Evolutionary conservation across 2,113 vertebrate genomes (phyloP).

Genomic region (Corvus moneduloides): DNA sequence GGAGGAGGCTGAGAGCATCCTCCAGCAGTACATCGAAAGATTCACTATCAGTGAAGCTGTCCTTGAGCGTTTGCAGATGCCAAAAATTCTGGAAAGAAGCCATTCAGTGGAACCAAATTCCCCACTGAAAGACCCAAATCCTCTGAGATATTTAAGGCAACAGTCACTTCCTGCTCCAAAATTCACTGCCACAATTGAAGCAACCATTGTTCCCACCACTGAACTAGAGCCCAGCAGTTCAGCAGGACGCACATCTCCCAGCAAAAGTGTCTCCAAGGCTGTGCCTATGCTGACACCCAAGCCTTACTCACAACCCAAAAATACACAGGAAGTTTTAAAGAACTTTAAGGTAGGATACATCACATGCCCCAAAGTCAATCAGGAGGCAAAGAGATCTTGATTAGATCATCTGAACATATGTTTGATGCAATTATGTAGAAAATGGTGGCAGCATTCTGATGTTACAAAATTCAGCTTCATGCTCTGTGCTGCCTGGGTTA

Average conservation of each 20-base stretch:
- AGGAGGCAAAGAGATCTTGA: not conserved
- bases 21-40: constrained; percentile 90
- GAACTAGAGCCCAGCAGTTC: constrained; percentile 57
- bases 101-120: constrained; percentile 87
- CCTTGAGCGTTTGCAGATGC: constrained; percentile 90
- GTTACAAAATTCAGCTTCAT: not conserved
- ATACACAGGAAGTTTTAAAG: constrained; percentile 75
- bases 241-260: constrained; percentile 73
- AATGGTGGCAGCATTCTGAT: not conserved
- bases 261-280: constrained; percentile 78
- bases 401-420: not conserved
- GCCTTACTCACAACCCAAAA: constrained; percentile 85
- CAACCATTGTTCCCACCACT: constrained; percentile 78
- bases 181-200: constrained; percentile 92
- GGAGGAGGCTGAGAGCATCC: constrained; percentile 87
- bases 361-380: not conserved
- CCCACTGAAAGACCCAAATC: constrained; percentile 77
- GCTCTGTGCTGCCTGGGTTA: not conserved
- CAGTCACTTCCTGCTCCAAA: constrained; percentile 89
- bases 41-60: constrained; percentile 96
- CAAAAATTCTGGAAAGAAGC: constrained; percentile 93
- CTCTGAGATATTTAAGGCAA: constrained; percentile 88
- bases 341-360: constrained; percentile 82
- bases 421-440: not conserved
- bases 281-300: constrained; percentile 88